A percentile compares a stretch with the other conserved stretches of the same genome.
Evolutionary conservation across 2,113 vertebrate species (phyloP).

Genomic region (Pardalotus punctatus): DNA sequence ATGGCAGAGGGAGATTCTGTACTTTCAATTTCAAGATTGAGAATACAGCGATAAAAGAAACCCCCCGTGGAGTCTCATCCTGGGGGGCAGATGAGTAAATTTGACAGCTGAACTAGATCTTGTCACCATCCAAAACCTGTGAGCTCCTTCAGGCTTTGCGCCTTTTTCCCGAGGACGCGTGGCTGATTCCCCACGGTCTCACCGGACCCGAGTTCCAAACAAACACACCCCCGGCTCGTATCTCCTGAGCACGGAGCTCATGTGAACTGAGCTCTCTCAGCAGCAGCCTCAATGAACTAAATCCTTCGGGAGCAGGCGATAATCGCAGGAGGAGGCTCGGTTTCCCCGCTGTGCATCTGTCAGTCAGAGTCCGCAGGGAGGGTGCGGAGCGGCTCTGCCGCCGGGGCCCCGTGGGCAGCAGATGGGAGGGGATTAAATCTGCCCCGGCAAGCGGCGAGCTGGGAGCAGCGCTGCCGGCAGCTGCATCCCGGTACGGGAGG

Average conservation of each 20-base stretch:
- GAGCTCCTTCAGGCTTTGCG: rapidly evolving
- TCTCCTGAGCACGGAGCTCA: background rate
- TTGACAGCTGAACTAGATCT: background rate
- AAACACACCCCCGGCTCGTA: background rate
- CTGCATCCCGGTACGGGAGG: background rate
- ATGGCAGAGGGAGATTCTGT: background rate
- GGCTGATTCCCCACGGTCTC: rapidly evolving
- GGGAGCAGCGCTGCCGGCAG: background rate
- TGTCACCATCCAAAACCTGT: rapidly evolving
- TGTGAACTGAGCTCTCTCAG: background rate
- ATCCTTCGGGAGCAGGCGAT: background rate
- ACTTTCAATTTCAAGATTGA: background rate
- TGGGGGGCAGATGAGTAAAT: background rate
- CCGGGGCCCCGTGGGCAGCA: background rate
- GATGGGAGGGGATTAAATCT: background rate
- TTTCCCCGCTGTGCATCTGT: background rate
- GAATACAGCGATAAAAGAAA: background rate
- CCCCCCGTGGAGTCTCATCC: background rate
- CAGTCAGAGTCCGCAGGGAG: background rate
- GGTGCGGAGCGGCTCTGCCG: background rate
- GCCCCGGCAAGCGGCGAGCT: rapidly evolving
- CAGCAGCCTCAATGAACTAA: background rate
- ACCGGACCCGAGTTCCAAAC: background rate
- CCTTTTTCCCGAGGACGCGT: background rate
- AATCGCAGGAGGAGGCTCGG: background rate